phyloP scores from a whole-genome alignment of 2,113 vertebrate species.

The Sturnus vulgaris region DNA sequence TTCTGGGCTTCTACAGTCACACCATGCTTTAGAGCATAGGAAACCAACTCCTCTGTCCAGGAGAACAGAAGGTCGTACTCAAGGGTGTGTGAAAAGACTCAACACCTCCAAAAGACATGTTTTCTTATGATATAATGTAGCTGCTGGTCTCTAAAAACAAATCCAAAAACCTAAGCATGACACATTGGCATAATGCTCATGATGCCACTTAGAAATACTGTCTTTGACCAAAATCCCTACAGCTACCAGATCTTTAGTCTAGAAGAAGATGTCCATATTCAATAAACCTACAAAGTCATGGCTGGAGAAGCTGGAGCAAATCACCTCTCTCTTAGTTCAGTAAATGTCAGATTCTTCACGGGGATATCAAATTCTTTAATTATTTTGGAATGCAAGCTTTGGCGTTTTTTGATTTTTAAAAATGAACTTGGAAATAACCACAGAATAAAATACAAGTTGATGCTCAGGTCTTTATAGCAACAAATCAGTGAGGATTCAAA shows the following conservation, averaged over 20 bases:
- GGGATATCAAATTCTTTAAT: neutral
- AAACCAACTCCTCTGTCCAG: neutral
- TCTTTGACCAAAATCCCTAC: neutral
- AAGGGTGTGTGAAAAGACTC: neutral
- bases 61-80: neutral
- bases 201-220: neutral
- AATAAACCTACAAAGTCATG: neutral
- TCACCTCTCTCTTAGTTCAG: neutral
- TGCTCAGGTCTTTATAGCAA: constrained; percentile 51
- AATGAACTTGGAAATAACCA: constrained; percentile 39
- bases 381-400: neutral
- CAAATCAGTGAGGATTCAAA: constrained; percentile 34
- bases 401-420: neutral
- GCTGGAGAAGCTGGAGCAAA: neutral
- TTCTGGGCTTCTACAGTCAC: neutral
- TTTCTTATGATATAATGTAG: neutral
- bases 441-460: constrained; percentile 17
- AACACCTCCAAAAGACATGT: neutral
- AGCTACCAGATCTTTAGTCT: neutral
- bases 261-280: neutral
- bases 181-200: neutral
- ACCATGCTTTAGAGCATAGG: neutral
- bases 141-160: neutral
- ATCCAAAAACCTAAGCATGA: neutral
- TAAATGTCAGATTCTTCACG: neutral